These are phyloP conservation scores for Lophius americanus DNA, from an alignment of 2,797 vertebrate genomes.

Conservation along the genomic window DNA sequence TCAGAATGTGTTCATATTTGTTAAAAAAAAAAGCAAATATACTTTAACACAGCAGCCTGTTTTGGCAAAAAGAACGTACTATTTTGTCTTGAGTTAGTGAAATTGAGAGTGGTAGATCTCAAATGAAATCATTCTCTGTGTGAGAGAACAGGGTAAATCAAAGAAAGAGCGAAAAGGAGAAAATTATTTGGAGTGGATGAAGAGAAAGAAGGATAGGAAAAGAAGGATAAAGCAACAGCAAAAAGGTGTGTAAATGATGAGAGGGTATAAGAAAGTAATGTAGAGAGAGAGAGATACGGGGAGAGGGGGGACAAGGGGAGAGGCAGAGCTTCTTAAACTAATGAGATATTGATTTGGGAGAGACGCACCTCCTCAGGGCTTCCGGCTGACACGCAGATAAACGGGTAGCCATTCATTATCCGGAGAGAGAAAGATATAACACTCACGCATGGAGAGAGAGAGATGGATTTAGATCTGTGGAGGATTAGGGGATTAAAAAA, in stretches of 20 bases:
- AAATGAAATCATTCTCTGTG: too few species aligned
- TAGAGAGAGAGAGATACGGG: background rate
- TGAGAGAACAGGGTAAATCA: background rate
- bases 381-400: constrained; percentile 67
- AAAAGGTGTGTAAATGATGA: constrained; percentile 28
- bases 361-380: constrained; percentile 69
- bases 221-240: constrained; percentile 1
- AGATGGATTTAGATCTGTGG: too few species aligned
- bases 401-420: constrained; percentile 68
- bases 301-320: constrained; percentile 21
- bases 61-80: background rate
- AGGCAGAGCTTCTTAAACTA: constrained; percentile 75
- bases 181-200: constrained; percentile 8
- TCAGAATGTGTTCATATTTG: too few species aligned
- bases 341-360: constrained; percentile 79
- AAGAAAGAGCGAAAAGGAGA: background rate
- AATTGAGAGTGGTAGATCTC: too few species aligned
- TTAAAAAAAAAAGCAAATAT: too few species aligned
- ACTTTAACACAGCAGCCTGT: too few species aligned
- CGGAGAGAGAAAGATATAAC: constrained; percentile 47
- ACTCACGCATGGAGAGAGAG: constrained; percentile 26
- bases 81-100: too few species aligned
- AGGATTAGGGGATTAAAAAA: too few species aligned
- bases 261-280: constrained; percentile 12
- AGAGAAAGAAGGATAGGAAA: background rate